Evolutionary conservation across 2,888 invertebrate species (phyloP), one percentile per base, ranked within the genome.

Genomic region (Dryococelus australis): DNA sequence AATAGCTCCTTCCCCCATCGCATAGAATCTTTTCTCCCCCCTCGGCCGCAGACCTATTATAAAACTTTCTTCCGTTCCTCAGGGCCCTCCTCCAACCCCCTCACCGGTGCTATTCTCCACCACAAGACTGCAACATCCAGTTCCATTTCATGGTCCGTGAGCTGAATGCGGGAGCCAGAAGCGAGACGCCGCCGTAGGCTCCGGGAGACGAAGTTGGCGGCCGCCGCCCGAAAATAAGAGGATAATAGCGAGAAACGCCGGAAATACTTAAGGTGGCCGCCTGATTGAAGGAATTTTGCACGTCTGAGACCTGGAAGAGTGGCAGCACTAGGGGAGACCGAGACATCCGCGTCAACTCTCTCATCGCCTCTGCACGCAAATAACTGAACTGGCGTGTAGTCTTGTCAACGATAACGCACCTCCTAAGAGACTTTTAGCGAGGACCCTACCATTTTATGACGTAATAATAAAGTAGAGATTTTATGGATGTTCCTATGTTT

Each of bases 41-140:
- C 65, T 65, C 65, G 20, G 65, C 65, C 65, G 65, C 65, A 65
- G 24, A 65, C 65, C 65, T 65, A 65, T 65, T 65, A 65, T 65
- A 65, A n/a, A 65, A 65, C 65, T 65, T 65, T 65, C n/a, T 65
- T 20, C 51, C 51, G 13, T 20, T 20, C 20, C 51, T 8, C 51
- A n/a, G 13, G 13, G 51, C 51, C 20, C 13, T 20, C 12, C 13
- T 20, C 51, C 51, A 51, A 12, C 24, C 65, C 65, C 13, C 16
- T 8, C 65, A 5, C 8, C 24, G 65, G 24, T 8, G n/a, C 3
- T n/a, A 8, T 3, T 8, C 8, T 3, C 8, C n/a, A 10, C 20
- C 65, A 8, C n/a, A 9, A 20, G 65, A 8, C 65, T 24, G 65
- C 65, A 8, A n/a, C 65, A n/a, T 65, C 65, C 65, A 65, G 65